Conservation (phyloP, 2,113 vertebrate species). For the Aptenodytes patagonicus region DNA sequence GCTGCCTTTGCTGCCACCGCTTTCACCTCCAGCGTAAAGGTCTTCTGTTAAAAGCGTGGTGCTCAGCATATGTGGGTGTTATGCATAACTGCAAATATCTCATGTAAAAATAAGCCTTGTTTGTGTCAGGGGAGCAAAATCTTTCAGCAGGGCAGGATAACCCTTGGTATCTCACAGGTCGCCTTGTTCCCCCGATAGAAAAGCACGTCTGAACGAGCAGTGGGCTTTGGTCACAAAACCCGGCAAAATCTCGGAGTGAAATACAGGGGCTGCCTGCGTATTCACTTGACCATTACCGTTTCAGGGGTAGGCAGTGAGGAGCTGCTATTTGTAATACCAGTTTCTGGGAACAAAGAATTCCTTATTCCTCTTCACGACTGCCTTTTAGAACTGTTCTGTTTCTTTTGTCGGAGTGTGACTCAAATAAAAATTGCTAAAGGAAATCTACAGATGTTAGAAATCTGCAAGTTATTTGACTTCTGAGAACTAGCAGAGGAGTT, state of each 20-base stretch:
- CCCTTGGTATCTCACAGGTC: background rate
- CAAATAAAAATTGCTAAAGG: background rate
- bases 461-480: background rate
- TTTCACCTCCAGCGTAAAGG: background rate
- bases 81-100: accelerated
- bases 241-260: accelerated
- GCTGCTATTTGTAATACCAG: background rate
- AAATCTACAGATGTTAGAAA: background rate
- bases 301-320: background rate
- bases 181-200: accelerated
- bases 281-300: no score
- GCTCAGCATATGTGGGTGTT: accelerated
- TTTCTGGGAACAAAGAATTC: background rate
- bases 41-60: background rate
- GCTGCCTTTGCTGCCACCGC: background rate
- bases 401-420: background rate
- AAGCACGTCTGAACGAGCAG: background rate
- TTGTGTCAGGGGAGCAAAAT: background rate
- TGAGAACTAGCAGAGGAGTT: background rate
- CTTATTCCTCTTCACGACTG: background rate
- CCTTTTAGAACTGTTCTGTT: background rate
- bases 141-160: background rate
- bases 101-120: background rate
- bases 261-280: accelerated
- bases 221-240: background rate